Evolutionary conservation across 2,888 invertebrate species (phyloP).

Genomic region (Mesoligia furuncula): DNA sequence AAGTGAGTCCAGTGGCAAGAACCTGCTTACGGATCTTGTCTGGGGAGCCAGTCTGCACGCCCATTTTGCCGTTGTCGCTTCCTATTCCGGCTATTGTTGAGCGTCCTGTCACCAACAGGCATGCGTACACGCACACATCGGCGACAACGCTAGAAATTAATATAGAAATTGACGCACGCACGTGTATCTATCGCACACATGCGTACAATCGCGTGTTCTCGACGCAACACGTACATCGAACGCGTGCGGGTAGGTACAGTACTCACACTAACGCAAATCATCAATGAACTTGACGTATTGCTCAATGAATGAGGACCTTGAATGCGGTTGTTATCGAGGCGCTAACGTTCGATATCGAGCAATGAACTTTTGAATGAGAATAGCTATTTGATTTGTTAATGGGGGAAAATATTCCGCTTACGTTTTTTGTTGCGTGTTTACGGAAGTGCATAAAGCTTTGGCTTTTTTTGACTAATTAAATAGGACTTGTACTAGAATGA

Average conservation of each 20-base stretch:
- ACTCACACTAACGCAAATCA: conserved; percentile 72
- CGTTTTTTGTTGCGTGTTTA: conserved; percentile 35
- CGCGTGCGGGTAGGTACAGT: conserved; percentile 56
- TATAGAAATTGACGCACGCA: conserved; percentile 64
- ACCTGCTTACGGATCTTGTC: conserved; percentile 86
- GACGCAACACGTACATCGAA: conserved; percentile 50
- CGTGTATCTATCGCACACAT: conserved; percentile 63
- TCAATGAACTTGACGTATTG: conserved; percentile 84
- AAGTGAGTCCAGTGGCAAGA: conserved; percentile 77
- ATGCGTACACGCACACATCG: conserved; percentile 77
- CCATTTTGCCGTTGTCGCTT: conserved; percentile 85
- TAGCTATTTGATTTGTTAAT: conserved; percentile 53
- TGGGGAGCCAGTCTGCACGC: conserved; percentile 81
- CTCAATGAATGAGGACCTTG: conserved; percentile 84
- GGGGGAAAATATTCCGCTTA: conserved; percentile 42
- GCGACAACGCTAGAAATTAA: conserved; percentile 64
- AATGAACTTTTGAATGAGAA: conserved; percentile 78
- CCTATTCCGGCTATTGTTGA: conserved; percentile 90
- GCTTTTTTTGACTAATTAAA: conserved; percentile 1
- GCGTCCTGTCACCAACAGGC: conserved; percentile 84
- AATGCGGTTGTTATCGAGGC: conserved; percentile 79
- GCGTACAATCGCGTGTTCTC: conserved; percentile 37
- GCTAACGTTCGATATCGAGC: conserved; percentile 77
- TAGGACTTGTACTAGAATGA: background rate
- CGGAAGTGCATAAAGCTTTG: conserved; percentile 26